phyloP scores from a whole-genome alignment of 2,113 vertebrate genomes.

The Gambusia holbrooki region DNA sequence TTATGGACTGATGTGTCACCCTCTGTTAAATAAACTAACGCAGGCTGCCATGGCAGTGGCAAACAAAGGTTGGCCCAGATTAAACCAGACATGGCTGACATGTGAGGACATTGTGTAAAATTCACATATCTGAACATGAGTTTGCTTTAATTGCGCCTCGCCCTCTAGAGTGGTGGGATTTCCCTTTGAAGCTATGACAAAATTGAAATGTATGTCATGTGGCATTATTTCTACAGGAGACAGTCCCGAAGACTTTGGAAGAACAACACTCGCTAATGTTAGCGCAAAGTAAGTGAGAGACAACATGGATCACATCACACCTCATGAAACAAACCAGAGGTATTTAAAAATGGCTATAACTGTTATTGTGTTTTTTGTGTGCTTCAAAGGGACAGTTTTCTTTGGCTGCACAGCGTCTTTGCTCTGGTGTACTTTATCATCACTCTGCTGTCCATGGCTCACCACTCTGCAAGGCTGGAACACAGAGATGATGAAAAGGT shows the following conservation, averaged over 20 bases:
- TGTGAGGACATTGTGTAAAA: conserved; percentile 25
- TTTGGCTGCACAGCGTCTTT: conserved; percentile 94
- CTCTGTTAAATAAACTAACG: conserved; percentile 50
- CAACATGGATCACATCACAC: conserved; percentile 32
- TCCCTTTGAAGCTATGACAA: conserved; percentile 27
- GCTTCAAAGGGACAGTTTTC: conserved; percentile 83
- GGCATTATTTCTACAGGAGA: conserved; percentile 82
- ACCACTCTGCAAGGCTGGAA: conserved; percentile 88
- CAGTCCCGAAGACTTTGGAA: conserved; percentile 90
- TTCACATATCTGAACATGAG: conserved; percentile 28
- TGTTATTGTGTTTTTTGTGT: conserved; percentile 24
- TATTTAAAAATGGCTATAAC: conserved; percentile 1
- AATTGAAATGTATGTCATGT: conserved; percentile 54
- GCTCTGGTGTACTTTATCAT: conserved; percentile 92
- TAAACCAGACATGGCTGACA: conserved; percentile 29
- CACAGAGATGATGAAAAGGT: conserved; percentile 91
- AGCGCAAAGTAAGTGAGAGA: conserved; percentile 86
- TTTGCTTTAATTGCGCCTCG: conserved; percentile 49
- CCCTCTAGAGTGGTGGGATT: conserved; percentile 26
- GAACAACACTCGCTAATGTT: conserved; percentile 94
- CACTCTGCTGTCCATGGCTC: conserved; percentile 89
- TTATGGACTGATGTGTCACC: conserved; percentile 59
- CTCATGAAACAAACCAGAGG: conserved; percentile 39
- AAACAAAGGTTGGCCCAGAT: conserved; percentile 53
- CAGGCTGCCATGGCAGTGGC: conserved; percentile 54